Percentiles rank a stretch among this genome's conserved stretches.
Conservation (phyloP, 2,888 invertebrate species). For the Brachylomia viminalis region DNA sequence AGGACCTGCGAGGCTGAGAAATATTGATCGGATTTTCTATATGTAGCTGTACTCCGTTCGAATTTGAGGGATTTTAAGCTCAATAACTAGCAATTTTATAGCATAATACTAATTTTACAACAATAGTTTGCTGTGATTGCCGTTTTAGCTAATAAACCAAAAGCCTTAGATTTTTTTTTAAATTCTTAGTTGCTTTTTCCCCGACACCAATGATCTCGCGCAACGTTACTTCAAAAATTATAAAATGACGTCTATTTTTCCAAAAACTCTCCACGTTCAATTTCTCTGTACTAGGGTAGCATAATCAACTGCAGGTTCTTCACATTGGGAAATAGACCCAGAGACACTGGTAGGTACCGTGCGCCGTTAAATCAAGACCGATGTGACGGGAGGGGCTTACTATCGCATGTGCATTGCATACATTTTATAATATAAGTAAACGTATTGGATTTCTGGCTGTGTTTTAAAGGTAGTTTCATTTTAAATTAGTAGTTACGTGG, state of each 20-base stretch:
- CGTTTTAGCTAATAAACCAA: background rate
- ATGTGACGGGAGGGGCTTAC: slow-evolving; percentile 41
- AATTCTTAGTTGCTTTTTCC: too few relatives aligned
- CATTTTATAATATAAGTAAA: slow-evolving; percentile 33
- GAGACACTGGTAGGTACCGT: slow-evolving; percentile 10
- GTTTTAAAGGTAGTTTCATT: slow-evolving; percentile 8
- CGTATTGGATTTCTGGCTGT: slow-evolving; percentile 21
- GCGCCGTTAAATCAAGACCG: slow-evolving; percentile 46
- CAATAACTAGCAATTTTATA: too few relatives aligned
- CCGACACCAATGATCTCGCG: too few relatives aligned
- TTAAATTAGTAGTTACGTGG: slow-evolving; percentile 5
- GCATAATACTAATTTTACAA: background rate
- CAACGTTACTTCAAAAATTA: too few relatives aligned
- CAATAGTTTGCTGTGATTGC: background rate
- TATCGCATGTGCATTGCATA: slow-evolving; percentile 40
- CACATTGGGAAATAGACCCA: slow-evolving; percentile 19
- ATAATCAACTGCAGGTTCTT: slow-evolving; percentile 26
- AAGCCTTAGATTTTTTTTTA: background rate
- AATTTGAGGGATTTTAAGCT: background rate
- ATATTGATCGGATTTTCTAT: slow-evolving; percentile 43
- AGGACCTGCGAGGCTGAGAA: background rate
- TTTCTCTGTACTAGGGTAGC: slow-evolving; percentile 21
- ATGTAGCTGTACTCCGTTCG: too few relatives aligned
- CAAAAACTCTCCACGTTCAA: background rate
- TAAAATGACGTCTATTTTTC: background rate